Evolutionary conservation across 1,140 invertebrate genomes (phyloP), one percentile per base, ranked within the genome.

Genomic region (Galleria mellonella): DNA sequence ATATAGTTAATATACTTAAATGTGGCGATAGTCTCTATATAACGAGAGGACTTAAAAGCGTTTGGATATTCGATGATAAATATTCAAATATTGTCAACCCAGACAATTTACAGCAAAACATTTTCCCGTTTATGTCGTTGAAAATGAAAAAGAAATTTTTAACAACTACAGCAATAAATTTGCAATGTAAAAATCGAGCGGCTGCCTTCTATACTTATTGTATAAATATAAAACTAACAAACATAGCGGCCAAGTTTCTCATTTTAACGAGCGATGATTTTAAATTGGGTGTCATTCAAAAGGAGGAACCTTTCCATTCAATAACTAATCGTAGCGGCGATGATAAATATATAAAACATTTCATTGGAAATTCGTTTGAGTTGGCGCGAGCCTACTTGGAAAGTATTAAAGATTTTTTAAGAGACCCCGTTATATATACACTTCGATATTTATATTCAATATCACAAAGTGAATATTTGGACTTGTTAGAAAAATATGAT

Each of bases 361-460:
- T 62, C 29, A 42, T 68, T 32, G 61, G 61, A 28, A 32, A 52
- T 30, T 62, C 61, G 14, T 59, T 59, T 31, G 14, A 14, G 12
- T 31, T 68, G 14, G 45, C 56, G n/a, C 42, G 47, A 1, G 15
- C 28, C 0, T 59, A 48, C 40, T 39, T 58, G 9, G 5, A 47
- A 4, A 30, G 17, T 28, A 11, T 23, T 36, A 0, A n/a, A 1
- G 17, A 52, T 15, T n/a, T 9, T 27, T 9, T n/a, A 12, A 36
- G 14, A 31, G 8, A 7, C 6, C n/a, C 30, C 6, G 6, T 44
- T 7, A 8, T 55, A 35, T 8, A 10, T 28, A 14, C 32, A 8
- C 17, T 67, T 9, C 42, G 53, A 2, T 33, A 67, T 36, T 51
- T 67, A 2, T 63, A 58, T 23, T 47, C 54, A 6, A 33, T 58